Evolutionary conservation across 2,797 vertebrate genomes (phyloP), one percentile per base, ranked within the genome.

Genomic region (Myotis findleyi): DNA sequence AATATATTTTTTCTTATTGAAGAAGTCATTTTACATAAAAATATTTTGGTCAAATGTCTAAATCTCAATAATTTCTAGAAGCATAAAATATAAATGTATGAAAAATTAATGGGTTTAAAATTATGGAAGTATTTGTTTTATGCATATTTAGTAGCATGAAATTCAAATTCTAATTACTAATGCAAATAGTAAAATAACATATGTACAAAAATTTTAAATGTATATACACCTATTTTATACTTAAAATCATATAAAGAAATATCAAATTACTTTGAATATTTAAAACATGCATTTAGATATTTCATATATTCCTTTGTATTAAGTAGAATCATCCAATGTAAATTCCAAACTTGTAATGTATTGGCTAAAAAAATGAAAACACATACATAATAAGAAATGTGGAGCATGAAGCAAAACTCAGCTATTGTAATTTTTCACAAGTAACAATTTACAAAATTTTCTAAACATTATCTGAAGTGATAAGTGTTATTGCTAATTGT

Each of bases 11-110:
- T 97, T 96, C 77, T 93, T 5, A 44, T 81, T 96, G 90, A 97
- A 76, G 25, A 85, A 97, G 75, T 96, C 72, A 95, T 97, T 96
- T 96, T 97, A 98, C 86, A 95, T 97, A 96, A 82, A 59, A 57
- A 82, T 86, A 72, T 96, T 97, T 95, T 97, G 85, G 95, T 96
- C 91, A 97, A 98, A 95, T 97, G 87, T 97, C 96, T 98, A 88
- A 95, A 80, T 92, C 47, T 89, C 68, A 86, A 66, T 82, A 83
- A 16, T 59, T 72, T 81, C 92, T 88, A 89, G 93, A 97, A 97
- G 59, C 69, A 91, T 5, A 97, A 91, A 90, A 93, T 85, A 96
- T 87, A 95, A 75, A 77, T 38, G 4, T 18, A 33, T 87, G 79
- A 96, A 97, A 73, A 20, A 13, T 1, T 3, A 66, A 44, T 96